phyloP scores from a whole-genome alignment of 1,140 invertebrate genomes.

The Sycophila sp. region DNA sequence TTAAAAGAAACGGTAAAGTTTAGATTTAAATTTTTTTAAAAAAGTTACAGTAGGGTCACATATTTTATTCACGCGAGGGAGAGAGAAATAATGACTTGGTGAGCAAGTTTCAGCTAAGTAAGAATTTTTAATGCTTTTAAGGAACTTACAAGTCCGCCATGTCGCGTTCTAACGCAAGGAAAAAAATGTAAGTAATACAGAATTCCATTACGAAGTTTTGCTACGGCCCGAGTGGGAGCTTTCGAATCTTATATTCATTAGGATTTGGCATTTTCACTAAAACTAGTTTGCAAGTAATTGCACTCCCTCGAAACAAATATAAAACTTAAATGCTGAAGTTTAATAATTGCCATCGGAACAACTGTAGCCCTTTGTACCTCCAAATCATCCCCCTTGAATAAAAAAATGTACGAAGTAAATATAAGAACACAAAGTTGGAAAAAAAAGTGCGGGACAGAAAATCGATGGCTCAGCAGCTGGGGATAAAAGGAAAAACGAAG shows the following conservation, averaged over 20 bases:
- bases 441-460: not conserved
- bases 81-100: too few species aligned
- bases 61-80: too few species aligned
- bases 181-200: constrained; percentile 32
- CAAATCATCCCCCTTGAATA: too few species aligned
- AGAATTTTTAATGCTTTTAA: not conserved
- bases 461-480: not conserved
- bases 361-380: too few species aligned
- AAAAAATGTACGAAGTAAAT: too few species aligned
- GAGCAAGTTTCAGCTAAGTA: too few species aligned
- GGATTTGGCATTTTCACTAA: constrained; percentile 39
- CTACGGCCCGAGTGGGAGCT: constrained; percentile 26
- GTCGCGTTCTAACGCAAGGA: not conserved
- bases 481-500: not conserved
- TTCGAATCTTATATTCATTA: constrained; percentile 42
- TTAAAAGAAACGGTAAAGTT: too few species aligned
- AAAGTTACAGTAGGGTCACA: too few species aligned
- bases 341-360: constrained; percentile 36
- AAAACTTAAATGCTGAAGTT: constrained; percentile 38
- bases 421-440: not conserved
- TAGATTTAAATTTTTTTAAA: too few species aligned
- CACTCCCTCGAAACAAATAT: constrained; percentile 36
- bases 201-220: constrained; percentile 38
- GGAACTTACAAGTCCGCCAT: not conserved
- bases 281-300: constrained; percentile 41